Evolutionary conservation across 1,140 invertebrate genomes (phyloP).

Genomic region (Pteromalus puparum): DNA sequence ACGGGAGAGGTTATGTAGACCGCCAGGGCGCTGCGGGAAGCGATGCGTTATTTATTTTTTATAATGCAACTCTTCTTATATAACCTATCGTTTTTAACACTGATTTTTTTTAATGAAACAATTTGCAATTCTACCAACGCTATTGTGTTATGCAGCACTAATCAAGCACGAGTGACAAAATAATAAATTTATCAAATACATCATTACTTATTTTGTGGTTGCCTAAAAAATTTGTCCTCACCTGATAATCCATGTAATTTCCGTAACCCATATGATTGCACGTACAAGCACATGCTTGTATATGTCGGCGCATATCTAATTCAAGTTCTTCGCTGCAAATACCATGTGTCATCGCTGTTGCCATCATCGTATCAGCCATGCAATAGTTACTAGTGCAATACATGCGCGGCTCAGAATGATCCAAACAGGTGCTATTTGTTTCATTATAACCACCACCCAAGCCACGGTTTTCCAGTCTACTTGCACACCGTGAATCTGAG

Average conservation of each 20-base stretch:
- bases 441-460: slow-evolving; percentile 5
- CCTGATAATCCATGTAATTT: slow-evolving; percentile 93
- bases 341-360: slow-evolving; percentile 70
- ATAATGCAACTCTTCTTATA: no score
- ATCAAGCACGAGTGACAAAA: no score
- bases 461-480: slow-evolving; percentile 62
- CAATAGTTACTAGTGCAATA: slow-evolving; percentile 74
- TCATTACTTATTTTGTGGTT: background rate
- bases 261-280: slow-evolving; percentile 95
- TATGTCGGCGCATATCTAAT: slow-evolving; percentile 88
- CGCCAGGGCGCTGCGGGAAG: no score
- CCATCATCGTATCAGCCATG: slow-evolving; percentile 75
- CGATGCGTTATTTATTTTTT: no score
- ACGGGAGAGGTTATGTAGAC: no score
- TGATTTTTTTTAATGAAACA: no score
- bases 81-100: no score
- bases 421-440: slow-evolving; percentile 20
- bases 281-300: slow-evolving; percentile 89
- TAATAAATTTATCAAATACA: no score
- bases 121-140: no score
- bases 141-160: no score
- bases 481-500: slow-evolving; percentile 71
- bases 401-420: slow-evolving; percentile 67
- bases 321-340: slow-evolving; percentile 78
- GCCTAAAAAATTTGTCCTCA: slow-evolving; percentile 71